Percentiles rank a stretch among this genome's conserved stretches.
Evolutionary conservation across 2,113 vertebrate species (phyloP).

Genomic region (Pseudolaguvia tuberculata): DNA sequence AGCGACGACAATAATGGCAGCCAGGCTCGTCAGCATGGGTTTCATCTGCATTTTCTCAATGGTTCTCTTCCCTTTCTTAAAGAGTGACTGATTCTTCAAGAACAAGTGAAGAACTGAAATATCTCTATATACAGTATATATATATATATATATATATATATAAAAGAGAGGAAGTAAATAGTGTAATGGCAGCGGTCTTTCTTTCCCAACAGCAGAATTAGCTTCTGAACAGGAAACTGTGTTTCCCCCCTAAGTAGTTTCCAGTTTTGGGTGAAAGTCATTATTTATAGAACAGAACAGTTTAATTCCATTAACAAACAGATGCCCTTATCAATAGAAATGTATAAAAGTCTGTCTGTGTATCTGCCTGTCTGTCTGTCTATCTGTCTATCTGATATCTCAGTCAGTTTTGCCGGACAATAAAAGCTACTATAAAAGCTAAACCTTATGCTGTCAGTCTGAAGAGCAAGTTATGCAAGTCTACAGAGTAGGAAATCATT

Average conservation of each 20-base stretch:
- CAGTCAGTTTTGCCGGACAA: too few species aligned
- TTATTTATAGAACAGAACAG: background rate
- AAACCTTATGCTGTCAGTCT: too few species aligned
- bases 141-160: too few species aligned
- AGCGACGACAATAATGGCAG: background rate
- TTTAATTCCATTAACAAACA: too few species aligned
- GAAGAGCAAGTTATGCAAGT: too few species aligned
- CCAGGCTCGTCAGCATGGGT: conserved; percentile 11
- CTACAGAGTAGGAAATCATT: too few species aligned
- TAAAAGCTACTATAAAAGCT: too few species aligned
- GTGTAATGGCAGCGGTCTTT: background rate
- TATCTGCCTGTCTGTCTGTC: too few species aligned
- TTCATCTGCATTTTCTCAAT: background rate
- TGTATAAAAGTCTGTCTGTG: background rate
- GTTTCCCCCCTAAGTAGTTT: background rate
- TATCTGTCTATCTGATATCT: too few species aligned
- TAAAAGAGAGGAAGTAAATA: background rate
- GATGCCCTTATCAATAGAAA: background rate
- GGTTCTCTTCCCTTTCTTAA: background rate
- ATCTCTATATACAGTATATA: background rate
- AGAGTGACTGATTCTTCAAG: background rate
- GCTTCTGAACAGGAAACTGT: background rate
- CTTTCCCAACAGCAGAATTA: background rate
- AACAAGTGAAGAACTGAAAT: background rate
- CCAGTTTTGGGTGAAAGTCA: conserved; percentile 10